These are phyloP conservation scores for Todiramphus saurophagus DNA, from an alignment of 2,113 vertebrate genomes.

Conservation along the genomic window DNA sequence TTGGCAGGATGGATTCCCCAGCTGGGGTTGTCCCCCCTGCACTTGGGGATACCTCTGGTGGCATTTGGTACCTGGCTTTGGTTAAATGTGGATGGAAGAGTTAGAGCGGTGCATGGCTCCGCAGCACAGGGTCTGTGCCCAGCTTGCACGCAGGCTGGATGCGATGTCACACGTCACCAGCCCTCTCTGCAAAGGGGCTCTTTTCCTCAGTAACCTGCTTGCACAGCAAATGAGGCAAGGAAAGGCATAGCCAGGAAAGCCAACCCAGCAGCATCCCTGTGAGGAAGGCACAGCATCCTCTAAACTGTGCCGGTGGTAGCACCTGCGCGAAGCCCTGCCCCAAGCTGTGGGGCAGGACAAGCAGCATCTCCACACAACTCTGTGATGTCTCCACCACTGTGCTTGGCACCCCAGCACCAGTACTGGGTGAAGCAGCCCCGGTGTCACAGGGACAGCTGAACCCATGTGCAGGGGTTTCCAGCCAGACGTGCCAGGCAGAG, in stretches of 20 bases:
- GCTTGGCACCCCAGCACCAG: not conserved
- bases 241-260: not conserved
- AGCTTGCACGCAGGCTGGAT: not conserved
- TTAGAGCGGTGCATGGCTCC: fast-evolving
- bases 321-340: not conserved
- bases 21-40: not conserved
- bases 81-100: not conserved
- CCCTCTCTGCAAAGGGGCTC: not conserved
- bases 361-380: not conserved
- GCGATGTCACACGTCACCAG: not conserved
- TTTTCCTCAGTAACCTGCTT: not conserved
- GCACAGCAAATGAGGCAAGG: not conserved
- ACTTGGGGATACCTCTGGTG: not conserved
- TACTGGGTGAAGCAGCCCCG: not conserved
- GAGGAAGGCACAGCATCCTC: not conserved
- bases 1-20: not conserved
- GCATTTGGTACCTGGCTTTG: fast-evolving
- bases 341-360: fast-evolving
- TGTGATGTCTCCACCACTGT: fast-evolving
- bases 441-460: not conserved
- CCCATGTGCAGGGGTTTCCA: fast-evolving
- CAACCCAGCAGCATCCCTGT: not conserved
- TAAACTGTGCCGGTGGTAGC: too few species aligned
- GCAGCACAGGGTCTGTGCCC: not conserved
- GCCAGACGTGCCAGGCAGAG: not conserved